Percentiles rank a stretch among this genome's conserved stretches.
Evolutionary conservation across 2,888 invertebrate genomes (phyloP).

Genomic region (Dryobotodes eremita): DNA sequence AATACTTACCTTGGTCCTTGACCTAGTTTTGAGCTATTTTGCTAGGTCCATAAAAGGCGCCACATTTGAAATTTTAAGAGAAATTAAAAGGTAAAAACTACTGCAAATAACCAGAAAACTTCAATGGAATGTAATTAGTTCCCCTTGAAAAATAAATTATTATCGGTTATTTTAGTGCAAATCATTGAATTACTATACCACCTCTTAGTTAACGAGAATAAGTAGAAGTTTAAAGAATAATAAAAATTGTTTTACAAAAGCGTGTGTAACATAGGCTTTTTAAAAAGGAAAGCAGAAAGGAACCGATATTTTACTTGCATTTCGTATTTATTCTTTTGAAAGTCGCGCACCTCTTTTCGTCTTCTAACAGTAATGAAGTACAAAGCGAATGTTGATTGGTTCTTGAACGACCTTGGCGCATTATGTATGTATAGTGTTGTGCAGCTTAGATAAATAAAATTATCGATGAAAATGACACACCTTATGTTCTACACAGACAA

Average conservation of each 20-base stretch:
- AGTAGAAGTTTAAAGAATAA: no score
- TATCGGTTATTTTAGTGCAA: not conserved
- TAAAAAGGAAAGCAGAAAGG: not conserved
- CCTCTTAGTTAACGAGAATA: not conserved
- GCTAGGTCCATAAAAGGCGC: conserved; percentile 64
- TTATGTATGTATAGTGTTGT: conserved; percentile 82
- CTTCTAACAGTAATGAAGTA: conserved; percentile 74
- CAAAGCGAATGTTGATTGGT: conserved; percentile 77
- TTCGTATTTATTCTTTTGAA: conserved; percentile 57
- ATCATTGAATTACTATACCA: not conserved
- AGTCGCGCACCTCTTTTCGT: conserved; percentile 64
- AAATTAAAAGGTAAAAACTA: not conserved
- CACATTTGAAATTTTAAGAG: conserved; percentile 65
- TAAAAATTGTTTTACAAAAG: not conserved
- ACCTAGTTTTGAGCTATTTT: conserved; percentile 74
- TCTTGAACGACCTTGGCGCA: conserved; percentile 83
- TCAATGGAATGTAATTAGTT: not conserved
- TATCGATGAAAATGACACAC: conserved; percentile 27
- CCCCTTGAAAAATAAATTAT: not conserved
- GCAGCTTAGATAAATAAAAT: not conserved
- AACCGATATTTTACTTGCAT: not conserved
- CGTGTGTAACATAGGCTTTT: not conserved
- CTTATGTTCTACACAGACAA: not conserved
- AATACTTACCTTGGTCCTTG: conserved; percentile 74
- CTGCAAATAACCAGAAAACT: not conserved